Percentiles rank a stretch among this genome's conserved stretches.
Conservation (phyloP, 2,888 invertebrate species). For the Acronicta leporina region DNA sequence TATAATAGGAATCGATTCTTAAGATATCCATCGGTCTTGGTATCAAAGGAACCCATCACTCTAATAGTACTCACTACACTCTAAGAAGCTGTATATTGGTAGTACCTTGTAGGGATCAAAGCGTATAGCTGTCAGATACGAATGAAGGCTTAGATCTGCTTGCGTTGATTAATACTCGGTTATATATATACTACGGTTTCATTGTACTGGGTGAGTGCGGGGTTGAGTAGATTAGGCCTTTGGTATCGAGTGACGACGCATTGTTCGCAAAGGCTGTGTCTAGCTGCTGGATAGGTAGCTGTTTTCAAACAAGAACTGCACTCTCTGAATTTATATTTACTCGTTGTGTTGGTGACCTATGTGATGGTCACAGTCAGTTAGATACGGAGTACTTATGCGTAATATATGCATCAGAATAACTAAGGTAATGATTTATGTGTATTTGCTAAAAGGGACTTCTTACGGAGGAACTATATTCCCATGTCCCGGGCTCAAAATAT, state of each 20-base stretch:
- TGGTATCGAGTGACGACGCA: constrained; percentile 27
- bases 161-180: constrained; percentile 46
- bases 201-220: constrained; percentile 32
- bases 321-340: neutral
- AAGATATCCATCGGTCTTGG: constrained; percentile 62
- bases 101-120: constrained; percentile 67
- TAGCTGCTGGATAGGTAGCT: constrained; percentile 4
- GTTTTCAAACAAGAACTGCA: constrained; percentile 7
- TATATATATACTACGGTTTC: too few species aligned
- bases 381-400: too few species aligned
- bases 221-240: constrained; percentile 41
- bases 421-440: too few species aligned
- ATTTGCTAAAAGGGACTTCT: too few species aligned
- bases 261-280: constrained; percentile 23
- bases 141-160: constrained; percentile 40
- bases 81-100: constrained; percentile 57
- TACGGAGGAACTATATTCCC: too few species aligned
- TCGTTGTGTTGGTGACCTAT: neutral
- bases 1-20: constrained; percentile 61
- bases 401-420: too few species aligned
- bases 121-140: constrained; percentile 47
- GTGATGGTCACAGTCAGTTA: neutral
- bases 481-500: too few species aligned
- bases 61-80: constrained; percentile 58
- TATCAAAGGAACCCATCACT: constrained; percentile 70